These are phyloP conservation scores for Campodea augens DNA, from an alignment of 1,140 invertebrate species.

Conservation along the genomic window DNA sequence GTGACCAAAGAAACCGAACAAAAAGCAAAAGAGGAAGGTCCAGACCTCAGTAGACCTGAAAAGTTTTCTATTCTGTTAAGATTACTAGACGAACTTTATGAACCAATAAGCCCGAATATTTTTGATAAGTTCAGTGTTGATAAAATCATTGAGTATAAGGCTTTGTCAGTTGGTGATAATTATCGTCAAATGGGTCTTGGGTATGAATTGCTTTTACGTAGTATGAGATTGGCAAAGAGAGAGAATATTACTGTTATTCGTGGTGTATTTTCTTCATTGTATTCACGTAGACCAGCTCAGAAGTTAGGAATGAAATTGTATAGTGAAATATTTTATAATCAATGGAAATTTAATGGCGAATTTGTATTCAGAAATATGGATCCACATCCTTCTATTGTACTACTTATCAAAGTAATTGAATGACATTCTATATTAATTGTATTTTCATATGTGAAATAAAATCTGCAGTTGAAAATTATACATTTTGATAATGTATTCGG, in stretches of 20 bases:
- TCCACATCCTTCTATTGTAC: no score
- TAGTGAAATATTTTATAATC: no score
- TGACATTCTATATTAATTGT: no score
- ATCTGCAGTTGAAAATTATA: no score
- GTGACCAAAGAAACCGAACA: neutral
- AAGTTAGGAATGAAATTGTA: no score
- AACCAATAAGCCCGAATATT: no score
- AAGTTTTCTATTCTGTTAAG: neutral
- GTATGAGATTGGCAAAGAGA: neutral
- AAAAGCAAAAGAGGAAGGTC: neutral
- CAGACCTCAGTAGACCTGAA: no score
- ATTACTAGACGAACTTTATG: neutral
- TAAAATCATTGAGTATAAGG: neutral
- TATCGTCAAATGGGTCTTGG: neutral
- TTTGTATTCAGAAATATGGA: no score
- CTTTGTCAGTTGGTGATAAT: neutral
- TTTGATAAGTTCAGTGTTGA: neutral
- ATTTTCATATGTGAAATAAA: no score
- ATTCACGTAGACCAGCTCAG: neutral
- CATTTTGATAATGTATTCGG: no score
- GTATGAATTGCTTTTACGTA: neutral
- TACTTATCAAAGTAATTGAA: no score
- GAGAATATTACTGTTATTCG: neutral
- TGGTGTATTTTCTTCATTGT: neutral
- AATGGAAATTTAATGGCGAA: no score